Evolutionary conservation across 2,888 invertebrate species (phyloP).

Genomic region (Apamea crenata): DNA sequence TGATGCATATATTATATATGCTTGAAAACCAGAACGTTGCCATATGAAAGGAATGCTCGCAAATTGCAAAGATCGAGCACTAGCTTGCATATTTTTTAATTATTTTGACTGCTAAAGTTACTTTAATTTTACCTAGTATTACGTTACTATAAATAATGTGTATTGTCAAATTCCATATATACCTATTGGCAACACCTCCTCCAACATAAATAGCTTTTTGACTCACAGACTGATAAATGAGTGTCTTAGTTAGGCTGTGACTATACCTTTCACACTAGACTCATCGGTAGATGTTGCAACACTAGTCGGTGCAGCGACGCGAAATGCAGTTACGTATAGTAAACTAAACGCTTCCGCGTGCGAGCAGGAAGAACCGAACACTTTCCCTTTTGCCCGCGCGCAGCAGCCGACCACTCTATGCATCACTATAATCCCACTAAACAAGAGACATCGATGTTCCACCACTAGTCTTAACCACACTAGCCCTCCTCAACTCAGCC

Average conservation of each 20-base stretch:
- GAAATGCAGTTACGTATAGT: slow-evolving; percentile 85
- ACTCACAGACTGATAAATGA: slow-evolving; percentile 55
- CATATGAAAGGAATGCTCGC: neutral
- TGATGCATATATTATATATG: neutral
- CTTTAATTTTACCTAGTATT: neutral
- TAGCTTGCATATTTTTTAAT: neutral
- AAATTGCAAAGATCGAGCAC: neutral
- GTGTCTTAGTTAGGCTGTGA: slow-evolving; percentile 28
- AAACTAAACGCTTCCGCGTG: slow-evolving; percentile 87
- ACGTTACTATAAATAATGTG: neutral
- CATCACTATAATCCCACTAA: slow-evolving; percentile 82
- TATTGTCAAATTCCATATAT: neutral
- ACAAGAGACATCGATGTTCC: slow-evolving; percentile 62
- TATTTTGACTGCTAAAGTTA: neutral
- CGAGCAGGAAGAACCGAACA: slow-evolving; percentile 87
- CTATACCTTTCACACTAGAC: slow-evolving; percentile 57
- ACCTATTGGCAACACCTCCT: slow-evolving; percentile 13
- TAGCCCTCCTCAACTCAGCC: slow-evolving; percentile 70
- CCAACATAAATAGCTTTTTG: slow-evolving; percentile 40
- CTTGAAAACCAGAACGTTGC: too few relatives aligned
- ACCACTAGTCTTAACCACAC: slow-evolving; percentile 53
- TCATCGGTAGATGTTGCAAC: slow-evolving; percentile 69
- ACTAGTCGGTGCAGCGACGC: slow-evolving; percentile 68
- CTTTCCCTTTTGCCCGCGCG: slow-evolving; percentile 90
- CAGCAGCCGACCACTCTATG: slow-evolving; percentile 87